These are phyloP conservation scores for Aproaerema taeniolella DNA, from an alignment of 2,888 invertebrate species.

Conservation along the genomic window DNA sequence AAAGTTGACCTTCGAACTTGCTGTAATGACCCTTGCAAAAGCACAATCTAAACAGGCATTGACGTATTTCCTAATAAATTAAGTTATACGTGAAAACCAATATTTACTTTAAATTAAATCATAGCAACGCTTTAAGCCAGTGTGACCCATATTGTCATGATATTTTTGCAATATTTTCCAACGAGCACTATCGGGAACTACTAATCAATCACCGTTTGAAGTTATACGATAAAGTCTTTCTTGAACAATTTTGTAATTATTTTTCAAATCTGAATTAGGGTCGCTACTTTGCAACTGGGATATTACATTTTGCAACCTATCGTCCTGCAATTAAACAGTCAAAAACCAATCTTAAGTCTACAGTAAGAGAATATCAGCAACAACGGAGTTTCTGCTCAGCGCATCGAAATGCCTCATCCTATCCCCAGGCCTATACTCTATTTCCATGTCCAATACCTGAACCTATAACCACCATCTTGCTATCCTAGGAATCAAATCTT, in stretches of 20 bases:
- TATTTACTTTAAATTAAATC: conserved; percentile 32
- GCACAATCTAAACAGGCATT: conserved; percentile 22
- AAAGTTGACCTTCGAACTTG: conserved; percentile 21
- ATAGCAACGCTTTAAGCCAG: conserved; percentile 35
- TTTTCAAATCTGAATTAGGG: conserved; percentile 7
- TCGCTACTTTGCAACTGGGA: not conserved
- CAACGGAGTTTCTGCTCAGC: conserved; percentile 13
- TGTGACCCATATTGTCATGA: conserved; percentile 41
- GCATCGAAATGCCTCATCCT: conserved; percentile 18
- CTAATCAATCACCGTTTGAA: conserved; percentile 8
- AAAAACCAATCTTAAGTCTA: conserved; percentile 9
- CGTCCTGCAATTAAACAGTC: conserved; percentile 13
- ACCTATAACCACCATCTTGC: conserved; percentile 15
- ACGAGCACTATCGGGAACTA: conserved; percentile 16
- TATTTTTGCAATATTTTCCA: conserved; percentile 18
- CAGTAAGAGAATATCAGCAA: not conserved
- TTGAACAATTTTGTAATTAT: conserved; percentile 12
- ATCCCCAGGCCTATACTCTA: conserved; percentile 22
- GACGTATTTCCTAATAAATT: conserved; percentile 43
- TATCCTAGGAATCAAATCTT: conserved; percentile 13
- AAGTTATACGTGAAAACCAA: conserved; percentile 46
- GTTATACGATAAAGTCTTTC: conserved; percentile 11
- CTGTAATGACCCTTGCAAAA: conserved; percentile 21
- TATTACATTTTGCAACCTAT: conserved; percentile 7
- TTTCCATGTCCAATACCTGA: conserved; percentile 32